Percentiles rank a stretch among this genome's conserved stretches.
phyloP scores from a whole-genome alignment of 2,888 invertebrate species.

The Acleris literana region DNA sequence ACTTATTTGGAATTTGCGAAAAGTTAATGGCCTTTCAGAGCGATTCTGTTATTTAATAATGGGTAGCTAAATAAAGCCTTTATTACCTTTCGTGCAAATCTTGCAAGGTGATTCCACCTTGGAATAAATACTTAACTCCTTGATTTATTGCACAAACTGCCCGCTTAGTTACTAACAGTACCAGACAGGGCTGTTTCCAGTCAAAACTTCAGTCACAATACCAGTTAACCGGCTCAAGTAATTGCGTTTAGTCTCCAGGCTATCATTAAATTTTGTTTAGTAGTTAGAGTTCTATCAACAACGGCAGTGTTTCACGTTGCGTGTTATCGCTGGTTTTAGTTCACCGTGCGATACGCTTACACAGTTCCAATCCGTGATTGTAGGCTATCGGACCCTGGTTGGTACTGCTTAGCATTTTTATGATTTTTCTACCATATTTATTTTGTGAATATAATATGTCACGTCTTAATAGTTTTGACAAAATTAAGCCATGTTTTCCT shows the following conservation, averaged over 20 bases:
- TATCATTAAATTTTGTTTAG: conserved; percentile 46
- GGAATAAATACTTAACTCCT: no score
- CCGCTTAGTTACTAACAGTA: no score
- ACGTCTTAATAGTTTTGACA: not conserved
- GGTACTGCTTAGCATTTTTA: conserved; percentile 1
- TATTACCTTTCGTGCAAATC: no score
- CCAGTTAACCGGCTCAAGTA: conserved; percentile 21
- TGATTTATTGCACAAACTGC: no score
- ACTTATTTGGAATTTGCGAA: not conserved
- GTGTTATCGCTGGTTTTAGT: conserved; percentile 41
- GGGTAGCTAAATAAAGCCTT: no score
- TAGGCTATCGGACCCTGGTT: conserved; percentile 8
- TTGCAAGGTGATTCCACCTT: no score
- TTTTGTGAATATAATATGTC: no score
- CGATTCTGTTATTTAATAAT: not conserved
- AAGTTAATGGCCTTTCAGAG: not conserved
- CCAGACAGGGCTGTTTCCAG: conserved; percentile 4
- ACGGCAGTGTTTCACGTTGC: conserved; percentile 49
- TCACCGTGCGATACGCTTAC: conserved; percentile 7
- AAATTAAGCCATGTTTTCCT: no score
- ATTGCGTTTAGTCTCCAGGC: conserved; percentile 61
- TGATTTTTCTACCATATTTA: not conserved
- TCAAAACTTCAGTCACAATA: conserved; percentile 30
- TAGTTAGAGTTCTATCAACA: conserved; percentile 48
- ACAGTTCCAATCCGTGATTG: conserved; percentile 15